These are phyloP conservation scores for Centropus unirufus DNA, from an alignment of 2,113 vertebrate genomes.

Conservation along the genomic window DNA sequence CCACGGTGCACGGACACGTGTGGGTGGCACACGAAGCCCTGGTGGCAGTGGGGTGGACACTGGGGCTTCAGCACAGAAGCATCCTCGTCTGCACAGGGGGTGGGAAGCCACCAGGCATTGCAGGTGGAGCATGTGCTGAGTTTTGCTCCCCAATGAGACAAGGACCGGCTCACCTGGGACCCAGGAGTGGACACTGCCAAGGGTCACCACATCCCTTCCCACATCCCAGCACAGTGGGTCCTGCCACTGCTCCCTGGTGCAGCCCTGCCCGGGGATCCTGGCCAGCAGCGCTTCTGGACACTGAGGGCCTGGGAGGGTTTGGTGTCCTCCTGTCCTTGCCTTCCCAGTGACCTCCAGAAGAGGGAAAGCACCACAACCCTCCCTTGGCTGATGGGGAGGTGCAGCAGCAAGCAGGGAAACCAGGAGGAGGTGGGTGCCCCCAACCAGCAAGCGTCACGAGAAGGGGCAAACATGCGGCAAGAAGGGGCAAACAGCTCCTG, in stretches of 20 bases:
- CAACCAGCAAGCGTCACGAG: fast-evolving
- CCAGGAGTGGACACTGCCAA: neutral
- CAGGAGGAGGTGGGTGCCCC: neutral
- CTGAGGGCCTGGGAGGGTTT: neutral
- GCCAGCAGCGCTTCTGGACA: fast-evolving
- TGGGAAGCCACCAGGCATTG: fast-evolving
- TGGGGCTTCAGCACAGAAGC: neutral
- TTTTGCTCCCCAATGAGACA: neutral
- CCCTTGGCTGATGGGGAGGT: fast-evolving
- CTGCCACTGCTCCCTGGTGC: neutral
- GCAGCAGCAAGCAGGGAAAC: fast-evolving
- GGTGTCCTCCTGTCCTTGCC: neutral
- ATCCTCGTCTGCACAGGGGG: neutral
- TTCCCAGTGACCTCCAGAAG: neutral
- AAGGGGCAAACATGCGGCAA: neutral
- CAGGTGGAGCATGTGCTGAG: neutral
- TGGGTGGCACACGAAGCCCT: neutral
- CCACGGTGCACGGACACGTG: neutral
- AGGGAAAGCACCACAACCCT: neutral
- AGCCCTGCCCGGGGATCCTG: neutral
- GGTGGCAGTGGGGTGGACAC: neutral
- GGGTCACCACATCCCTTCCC: neutral
- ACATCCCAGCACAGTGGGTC: fast-evolving
- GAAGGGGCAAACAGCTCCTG: neutral
- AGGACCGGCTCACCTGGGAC: neutral